Conservation (phyloP, 2,113 vertebrate species). For the Hypanus sabinus region DNA sequence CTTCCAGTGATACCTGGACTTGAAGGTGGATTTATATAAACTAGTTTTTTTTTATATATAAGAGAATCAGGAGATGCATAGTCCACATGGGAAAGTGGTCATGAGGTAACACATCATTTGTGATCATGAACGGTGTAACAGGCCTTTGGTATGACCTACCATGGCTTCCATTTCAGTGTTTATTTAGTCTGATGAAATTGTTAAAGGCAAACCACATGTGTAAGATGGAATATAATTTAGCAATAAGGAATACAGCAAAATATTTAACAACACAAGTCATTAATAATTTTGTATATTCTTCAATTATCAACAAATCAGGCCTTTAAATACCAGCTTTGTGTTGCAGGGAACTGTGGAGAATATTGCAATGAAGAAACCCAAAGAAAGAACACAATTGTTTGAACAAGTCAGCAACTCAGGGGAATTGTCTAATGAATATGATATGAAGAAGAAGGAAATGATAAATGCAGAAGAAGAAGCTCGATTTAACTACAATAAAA, state of each 20-base stretch:
- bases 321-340: not conserved
- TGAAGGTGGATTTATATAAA: too few relatives aligned
- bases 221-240: not conserved
- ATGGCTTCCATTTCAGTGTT: too few relatives aligned
- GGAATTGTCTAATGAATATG: constrained; percentile 70
- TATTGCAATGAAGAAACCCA: constrained; percentile 82
- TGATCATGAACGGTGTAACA: too few relatives aligned
- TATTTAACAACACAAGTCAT: not conserved
- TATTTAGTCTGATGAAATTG: not conserved
- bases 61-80: too few relatives aligned
- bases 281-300: not conserved
- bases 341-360: constrained; percentile 82
- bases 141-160: too few relatives aligned
- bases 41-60: too few relatives aligned
- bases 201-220: not conserved
- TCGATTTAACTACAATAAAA: constrained; percentile 81
- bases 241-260: not conserved
- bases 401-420: constrained; percentile 78
- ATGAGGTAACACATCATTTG: too few relatives aligned
- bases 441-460: constrained; percentile 66
- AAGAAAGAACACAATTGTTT: constrained; percentile 80
- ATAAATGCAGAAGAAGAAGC: constrained; percentile 75
- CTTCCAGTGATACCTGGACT: too few relatives aligned
- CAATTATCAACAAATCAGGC: not conserved
- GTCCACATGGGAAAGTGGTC: too few relatives aligned